Percentiles rank a stretch among this genome's conserved stretches.
These are phyloP conservation scores for Melanotaenia pygmaea DNA, from an alignment of 2,797 vertebrate species.

Conservation along the genomic window DNA sequence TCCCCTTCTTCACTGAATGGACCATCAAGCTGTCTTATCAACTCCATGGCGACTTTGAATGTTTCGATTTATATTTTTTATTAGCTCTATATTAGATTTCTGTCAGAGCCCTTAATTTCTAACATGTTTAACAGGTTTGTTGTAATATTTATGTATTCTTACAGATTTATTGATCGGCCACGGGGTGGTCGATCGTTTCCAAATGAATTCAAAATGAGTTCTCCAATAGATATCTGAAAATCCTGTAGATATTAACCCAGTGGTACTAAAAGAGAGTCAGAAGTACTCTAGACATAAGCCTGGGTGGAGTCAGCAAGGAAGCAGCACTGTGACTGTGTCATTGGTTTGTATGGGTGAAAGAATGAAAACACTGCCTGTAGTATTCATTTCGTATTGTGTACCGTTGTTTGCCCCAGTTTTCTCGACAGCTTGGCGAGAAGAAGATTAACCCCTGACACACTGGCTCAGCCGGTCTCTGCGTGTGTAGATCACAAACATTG, in stretches of 20 bases:
- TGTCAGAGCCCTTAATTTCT: background rate
- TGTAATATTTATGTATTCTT: background rate
- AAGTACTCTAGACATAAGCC: background rate
- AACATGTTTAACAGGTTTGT: background rate
- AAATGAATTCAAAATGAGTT: background rate
- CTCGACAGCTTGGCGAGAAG: constrained; percentile 49
- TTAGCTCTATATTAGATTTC: background rate
- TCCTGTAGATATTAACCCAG: background rate
- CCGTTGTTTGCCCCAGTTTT: constrained; percentile 76
- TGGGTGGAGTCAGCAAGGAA: constrained; percentile 5
- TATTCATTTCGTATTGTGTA: constrained; percentile 69
- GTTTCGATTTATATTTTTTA: background rate
- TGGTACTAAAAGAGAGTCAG: background rate
- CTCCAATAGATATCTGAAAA: background rate
- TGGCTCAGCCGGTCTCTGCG: constrained; percentile 46
- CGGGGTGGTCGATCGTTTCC: background rate
- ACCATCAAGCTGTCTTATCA: background rate
- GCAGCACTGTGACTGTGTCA: constrained; percentile 20
- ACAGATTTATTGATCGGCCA: background rate
- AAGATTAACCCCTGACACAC: constrained; percentile 75
- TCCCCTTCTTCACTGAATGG: background rate
- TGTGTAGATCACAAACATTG: constrained; percentile 40
- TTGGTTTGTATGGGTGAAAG: constrained; percentile 9
- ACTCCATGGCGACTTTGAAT: constrained; percentile 15
- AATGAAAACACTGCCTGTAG: constrained; percentile 51